Evolutionary conservation across 1,140 invertebrate genomes (phyloP).

Genomic region (Lasaia peninsularis): DNA sequence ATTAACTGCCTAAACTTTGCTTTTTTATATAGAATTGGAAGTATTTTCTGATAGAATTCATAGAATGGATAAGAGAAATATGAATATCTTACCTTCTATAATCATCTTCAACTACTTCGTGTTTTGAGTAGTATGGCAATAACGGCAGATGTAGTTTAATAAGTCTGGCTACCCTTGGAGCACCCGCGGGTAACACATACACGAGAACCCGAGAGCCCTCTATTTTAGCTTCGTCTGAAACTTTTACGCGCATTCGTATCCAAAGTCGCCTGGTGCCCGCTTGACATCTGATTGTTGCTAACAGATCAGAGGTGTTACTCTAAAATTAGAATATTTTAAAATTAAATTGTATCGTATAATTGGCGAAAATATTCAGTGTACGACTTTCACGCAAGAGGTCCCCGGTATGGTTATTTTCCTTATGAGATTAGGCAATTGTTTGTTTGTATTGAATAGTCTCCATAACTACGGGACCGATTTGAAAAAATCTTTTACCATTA

Average conservation of each 20-base stretch:
- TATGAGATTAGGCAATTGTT: too few relatives aligned
- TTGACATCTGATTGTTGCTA: slow-evolving; percentile 66
- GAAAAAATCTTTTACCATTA: too few relatives aligned
- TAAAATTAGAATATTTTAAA: slow-evolving; percentile 21
- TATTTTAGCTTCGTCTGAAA: slow-evolving; percentile 14
- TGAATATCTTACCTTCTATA: slow-evolving; percentile 29
- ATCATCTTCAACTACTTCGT: slow-evolving; percentile 39
- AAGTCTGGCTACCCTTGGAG: slow-evolving; percentile 58
- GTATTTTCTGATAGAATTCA: too few relatives aligned
- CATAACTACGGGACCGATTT: too few relatives aligned
- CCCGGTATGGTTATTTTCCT: too few relatives aligned
- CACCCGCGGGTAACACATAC: slow-evolving; percentile 57
- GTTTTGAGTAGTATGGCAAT: slow-evolving; percentile 55
- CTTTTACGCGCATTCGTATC: slow-evolving; percentile 42
- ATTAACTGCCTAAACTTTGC: too few relatives aligned
- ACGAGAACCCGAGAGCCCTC: slow-evolving; percentile 45
- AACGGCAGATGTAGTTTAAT: slow-evolving; percentile 47
- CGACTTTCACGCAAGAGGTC: too few relatives aligned
- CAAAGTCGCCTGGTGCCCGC: slow-evolving; percentile 59
- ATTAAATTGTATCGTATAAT: not conserved
- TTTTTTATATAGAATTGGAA: too few relatives aligned
- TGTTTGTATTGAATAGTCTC: too few relatives aligned
- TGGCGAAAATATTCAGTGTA: too few relatives aligned
- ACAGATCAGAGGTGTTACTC: slow-evolving; percentile 40
- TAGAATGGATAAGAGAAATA: not conserved